Percentiles rank a stretch among this genome's conserved stretches.
Conservation (phyloP, 2,797 vertebrate genomes). For the Alcedo quadribrachys region DNA sequence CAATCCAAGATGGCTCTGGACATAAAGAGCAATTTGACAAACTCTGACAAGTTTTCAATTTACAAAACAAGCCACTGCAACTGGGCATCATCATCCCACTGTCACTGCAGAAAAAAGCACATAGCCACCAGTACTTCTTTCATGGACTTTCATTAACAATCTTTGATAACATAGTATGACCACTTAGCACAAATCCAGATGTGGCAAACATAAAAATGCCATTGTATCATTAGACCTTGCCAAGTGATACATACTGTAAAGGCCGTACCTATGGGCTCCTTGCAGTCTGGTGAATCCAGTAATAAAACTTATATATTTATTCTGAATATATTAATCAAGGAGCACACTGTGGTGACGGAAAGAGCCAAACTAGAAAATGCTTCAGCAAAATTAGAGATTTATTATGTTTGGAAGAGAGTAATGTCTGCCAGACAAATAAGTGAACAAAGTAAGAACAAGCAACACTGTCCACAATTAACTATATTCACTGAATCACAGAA, state of each 20-base stretch:
- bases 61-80: not conserved
- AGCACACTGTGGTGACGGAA: not conserved
- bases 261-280: not conserved
- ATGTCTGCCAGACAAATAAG: not conserved
- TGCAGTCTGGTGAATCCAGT: not conserved
- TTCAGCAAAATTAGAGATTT: not conserved
- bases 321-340: accelerated
- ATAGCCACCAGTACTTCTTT: not conserved
- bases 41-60: not conserved
- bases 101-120: not conserved
- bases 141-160: not conserved
- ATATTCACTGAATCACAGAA: not conserved
- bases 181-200: not conserved
- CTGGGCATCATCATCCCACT: not conserved
- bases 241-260: accelerated
- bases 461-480: not conserved
- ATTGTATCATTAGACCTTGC: not conserved
- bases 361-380: not conserved
- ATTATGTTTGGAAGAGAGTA: not conserved
- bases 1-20: not conserved
- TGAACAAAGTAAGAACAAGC: not conserved
- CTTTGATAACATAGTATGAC: not conserved
- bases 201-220: not conserved
- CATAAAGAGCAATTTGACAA: not conserved
- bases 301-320: not conserved